Conservation (phyloP, 2,797 vertebrate genomes). For the Cyclura pinguis region DNA sequence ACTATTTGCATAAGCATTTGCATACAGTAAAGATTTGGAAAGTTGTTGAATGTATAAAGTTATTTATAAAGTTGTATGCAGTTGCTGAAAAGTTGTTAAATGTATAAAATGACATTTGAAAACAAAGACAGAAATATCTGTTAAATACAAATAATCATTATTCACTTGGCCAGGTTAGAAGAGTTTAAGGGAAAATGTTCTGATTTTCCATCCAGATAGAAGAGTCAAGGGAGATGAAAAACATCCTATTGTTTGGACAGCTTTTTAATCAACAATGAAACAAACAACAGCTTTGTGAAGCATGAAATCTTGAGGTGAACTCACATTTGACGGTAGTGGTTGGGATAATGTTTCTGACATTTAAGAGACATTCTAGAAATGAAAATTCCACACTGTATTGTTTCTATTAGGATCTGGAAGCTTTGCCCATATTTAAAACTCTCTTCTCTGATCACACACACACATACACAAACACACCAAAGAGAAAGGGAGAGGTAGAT, state of each 20-base stretch:
- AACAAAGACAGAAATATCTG: neutral
- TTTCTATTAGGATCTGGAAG: constrained; percentile 63
- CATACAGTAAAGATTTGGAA: fast-evolving
- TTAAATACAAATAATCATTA: neutral
- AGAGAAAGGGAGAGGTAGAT: neutral
- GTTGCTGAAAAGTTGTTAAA: no score
- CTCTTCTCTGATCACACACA: no score
- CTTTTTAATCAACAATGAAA: constrained; percentile 29
- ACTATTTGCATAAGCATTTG: fast-evolving
- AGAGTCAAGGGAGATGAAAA: neutral
- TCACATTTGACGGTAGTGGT: neutral
- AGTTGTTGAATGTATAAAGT: neutral
- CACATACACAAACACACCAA: no score
- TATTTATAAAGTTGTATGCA: no score
- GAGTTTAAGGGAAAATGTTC: constrained; percentile 22
- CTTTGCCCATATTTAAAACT: constrained; percentile 36
- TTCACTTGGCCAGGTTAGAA: neutral
- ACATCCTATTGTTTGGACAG: fast-evolving
- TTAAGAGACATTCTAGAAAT: constrained; percentile 54
- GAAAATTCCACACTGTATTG: constrained; percentile 59
- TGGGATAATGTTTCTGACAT: constrained; percentile 39
- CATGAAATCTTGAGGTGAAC: constrained; percentile 2
- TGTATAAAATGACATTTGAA: neutral
- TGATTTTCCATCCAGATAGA: neutral
- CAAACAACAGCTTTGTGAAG: constrained; percentile 29